Base-by-base conservation (phyloP, 2,113 vertebrate genomes). In the Zosterops japonicus region DNA sequence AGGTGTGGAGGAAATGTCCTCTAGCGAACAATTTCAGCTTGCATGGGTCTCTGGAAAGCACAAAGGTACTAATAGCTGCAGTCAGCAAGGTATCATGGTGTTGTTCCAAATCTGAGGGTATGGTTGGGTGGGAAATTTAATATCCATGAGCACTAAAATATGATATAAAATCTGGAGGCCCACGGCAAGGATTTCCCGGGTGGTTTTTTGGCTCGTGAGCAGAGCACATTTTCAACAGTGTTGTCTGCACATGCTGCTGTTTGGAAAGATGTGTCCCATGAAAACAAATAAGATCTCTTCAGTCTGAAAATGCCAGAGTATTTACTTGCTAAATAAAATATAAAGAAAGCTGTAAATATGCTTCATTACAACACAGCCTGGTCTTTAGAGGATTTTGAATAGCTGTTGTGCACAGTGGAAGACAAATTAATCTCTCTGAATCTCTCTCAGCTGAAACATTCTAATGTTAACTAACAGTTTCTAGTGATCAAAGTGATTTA, bases 401-500 rank as follows among this genome's bases (percentile, higher is more conserved):
- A 88, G 83, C 96, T 96, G 82, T 91, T 96, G 75, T 90, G 81
- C 77, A 65, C 94, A 90, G 92, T 89, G 86, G 86, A 94, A 89
- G 95, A 94, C 94, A 93, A 96, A 97, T 96, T 94, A 97, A 97
- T 96, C 95, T 96, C 68, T 89, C 74, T 90, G 93, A 89, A 96
- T 97, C 72, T 94, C 52, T 76, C 77, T 97, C 94, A 76, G 93
- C 67, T 97, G 93, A 97, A 97, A 96, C 95, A 96, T 82, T 95
- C 72, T 95, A 95, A 96, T 96, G 96, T 95, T 97, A 97, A 96
- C 69, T 94, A 97, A 87, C 61, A 91, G 68, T 97, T 97, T 88
- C 76, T 91, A 76, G 87, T 90, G 92, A 96, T 96, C 86, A 97
- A 95, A 97, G 93, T 53, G 81, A 97, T 96, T 95, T 89, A 93